phyloP scores from a whole-genome alignment of 2,888 invertebrate genomes.

The Gastrophysa polygoni region DNA sequence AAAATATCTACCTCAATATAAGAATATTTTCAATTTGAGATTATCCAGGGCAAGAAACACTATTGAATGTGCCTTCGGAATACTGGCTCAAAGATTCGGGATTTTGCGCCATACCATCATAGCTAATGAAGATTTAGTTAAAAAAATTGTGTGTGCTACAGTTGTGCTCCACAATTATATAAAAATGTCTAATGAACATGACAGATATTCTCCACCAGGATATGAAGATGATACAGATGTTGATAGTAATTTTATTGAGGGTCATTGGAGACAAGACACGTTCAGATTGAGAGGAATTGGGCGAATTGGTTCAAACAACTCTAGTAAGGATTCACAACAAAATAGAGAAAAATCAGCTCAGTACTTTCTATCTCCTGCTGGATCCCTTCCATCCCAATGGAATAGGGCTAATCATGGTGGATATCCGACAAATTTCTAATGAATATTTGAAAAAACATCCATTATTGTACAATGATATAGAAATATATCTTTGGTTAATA shows the following conservation, averaged over 20 bases:
- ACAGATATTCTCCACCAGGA: background rate
- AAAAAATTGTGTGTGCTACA: background rate
- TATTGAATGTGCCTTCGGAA: background rate
- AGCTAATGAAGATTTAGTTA: background rate
- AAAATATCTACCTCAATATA: background rate
- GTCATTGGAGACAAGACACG: background rate
- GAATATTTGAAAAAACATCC: background rate
- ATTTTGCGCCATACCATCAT: background rate
- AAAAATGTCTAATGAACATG: background rate
- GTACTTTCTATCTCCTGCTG: background rate
- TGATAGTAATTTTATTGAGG: background rate
- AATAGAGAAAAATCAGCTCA: background rate
- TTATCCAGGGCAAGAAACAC: background rate
- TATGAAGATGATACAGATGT: background rate
- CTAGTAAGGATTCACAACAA: background rate
- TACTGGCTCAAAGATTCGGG: background rate
- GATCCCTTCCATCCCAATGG: background rate
- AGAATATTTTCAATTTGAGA: background rate
- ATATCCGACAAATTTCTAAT: background rate
- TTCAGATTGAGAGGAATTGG: background rate
- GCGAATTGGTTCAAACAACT: background rate
- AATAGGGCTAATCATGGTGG: background rate
- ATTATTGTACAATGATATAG: background rate
- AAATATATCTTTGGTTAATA: background rate
- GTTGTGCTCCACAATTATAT: background rate